A percentile compares a stretch with the other conserved stretches of the same genome.
These are phyloP conservation scores for Manis pentadactyla DNA, from an alignment of 2,797 vertebrate species.

Conservation along the genomic window DNA sequence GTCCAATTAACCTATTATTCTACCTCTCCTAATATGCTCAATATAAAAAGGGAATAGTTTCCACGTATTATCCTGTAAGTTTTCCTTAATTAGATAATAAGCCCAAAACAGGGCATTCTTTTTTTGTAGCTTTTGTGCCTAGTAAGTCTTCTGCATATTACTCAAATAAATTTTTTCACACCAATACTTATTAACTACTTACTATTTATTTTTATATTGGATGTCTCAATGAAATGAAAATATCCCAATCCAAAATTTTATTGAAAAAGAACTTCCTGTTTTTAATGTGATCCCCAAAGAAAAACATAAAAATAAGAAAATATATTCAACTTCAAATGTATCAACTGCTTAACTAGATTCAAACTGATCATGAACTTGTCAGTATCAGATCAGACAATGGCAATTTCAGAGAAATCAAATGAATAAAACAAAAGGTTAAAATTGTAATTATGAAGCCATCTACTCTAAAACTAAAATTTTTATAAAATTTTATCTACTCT, in stretches of 20 bases:
- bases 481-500: neutral
- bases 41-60: neutral
- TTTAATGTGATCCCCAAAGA: constrained; percentile 11
- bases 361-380: neutral
- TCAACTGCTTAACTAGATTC: neutral
- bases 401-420: constrained; percentile 18
- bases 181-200: neutral
- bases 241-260: neutral
- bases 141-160: neutral
- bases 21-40: neutral
- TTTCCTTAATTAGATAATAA: constrained; percentile 29
- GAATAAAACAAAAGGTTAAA: neutral
- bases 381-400: neutral
- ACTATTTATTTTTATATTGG: constrained; percentile 37
- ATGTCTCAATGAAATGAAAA: constrained; percentile 25
- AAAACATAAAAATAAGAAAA: constrained; percentile 36
- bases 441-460: neutral
- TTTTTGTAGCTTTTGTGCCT: neutral
- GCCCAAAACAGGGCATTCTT: neutral
- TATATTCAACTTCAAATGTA: neutral
- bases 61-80: neutral
- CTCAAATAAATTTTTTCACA: neutral
- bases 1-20: neutral
- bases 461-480: neutral
- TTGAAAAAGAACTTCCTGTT: constrained; percentile 36